phyloP scores from a whole-genome alignment of 2,888 invertebrate genomes.

The Drosophila atroscutellata region DNA sequence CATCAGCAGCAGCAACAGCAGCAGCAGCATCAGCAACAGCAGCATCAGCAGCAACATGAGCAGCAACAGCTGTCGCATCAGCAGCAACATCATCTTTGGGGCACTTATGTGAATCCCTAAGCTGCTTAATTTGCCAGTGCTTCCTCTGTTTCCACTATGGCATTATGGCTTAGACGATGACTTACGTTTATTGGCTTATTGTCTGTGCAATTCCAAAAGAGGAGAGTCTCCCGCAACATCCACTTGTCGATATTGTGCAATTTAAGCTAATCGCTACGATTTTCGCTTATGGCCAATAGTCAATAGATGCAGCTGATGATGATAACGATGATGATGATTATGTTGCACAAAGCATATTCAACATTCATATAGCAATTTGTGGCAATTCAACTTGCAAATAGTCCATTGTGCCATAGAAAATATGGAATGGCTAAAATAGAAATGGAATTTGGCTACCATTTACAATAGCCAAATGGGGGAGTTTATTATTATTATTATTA shows the following conservation, averaged over 20 bases:
- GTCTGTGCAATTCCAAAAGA: conserved; percentile 55
- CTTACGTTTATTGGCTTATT: conserved; percentile 72
- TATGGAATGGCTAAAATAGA: not conserved
- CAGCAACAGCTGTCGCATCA: conserved; percentile 63
- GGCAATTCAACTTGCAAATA: conserved; percentile 38
- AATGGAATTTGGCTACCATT: conserved; percentile 16
- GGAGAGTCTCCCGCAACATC: conserved; percentile 16
- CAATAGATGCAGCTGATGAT: conserved; percentile 33
- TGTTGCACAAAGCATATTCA: conserved; percentile 21
- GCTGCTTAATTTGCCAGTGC: conserved; percentile 65
- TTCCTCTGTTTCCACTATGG: conserved; percentile 4
- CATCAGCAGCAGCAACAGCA: conserved; percentile 24
- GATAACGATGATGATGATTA: conserved; percentile 10
- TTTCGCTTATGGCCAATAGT: conserved; percentile 61
- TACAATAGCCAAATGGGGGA: conserved; percentile 15
- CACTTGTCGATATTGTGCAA: conserved; percentile 66
- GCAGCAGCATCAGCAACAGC: conserved; percentile 26
- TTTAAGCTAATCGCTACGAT: conserved; percentile 74
- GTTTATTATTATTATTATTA: conserved; percentile 1
- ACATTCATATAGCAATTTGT: conserved; percentile 37
- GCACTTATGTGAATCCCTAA: conserved; percentile 83
- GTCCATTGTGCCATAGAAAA: conserved; percentile 16
- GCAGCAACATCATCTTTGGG: conserved; percentile 78
- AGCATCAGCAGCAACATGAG: conserved; percentile 51
- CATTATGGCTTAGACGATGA: conserved; percentile 51